Conservation (phyloP, 2,797 vertebrate species). For the Falco cherrug region DNA sequence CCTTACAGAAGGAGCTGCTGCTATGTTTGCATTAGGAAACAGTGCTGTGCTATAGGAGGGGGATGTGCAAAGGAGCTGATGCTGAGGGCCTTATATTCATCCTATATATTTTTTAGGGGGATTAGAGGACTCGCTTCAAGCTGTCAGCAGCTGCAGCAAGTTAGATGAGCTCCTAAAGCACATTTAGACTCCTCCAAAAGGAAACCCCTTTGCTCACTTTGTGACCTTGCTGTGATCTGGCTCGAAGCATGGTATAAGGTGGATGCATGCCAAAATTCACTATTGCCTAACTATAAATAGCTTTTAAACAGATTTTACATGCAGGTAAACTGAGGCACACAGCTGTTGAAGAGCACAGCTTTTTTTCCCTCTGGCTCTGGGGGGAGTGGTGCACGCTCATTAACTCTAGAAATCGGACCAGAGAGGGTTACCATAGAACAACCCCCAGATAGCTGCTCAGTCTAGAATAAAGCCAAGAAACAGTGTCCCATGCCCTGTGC, state of each 20-base stretch:
- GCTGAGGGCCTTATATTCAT: not conserved
- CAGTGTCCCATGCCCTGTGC: not conserved
- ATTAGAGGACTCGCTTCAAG: not conserved
- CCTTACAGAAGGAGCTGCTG: not conserved
- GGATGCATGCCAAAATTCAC: fast-evolving
- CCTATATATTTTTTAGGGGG: not conserved
- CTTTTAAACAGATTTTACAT: fast-evolving
- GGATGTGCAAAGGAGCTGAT: not conserved
- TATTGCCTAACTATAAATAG: not conserved
- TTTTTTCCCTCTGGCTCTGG: not conserved
- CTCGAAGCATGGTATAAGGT: not conserved
- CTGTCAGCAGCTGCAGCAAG: not conserved
- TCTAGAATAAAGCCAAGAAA: not conserved
- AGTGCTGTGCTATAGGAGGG: not conserved
- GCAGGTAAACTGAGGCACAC: not conserved
- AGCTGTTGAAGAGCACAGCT: not conserved
- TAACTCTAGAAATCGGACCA: not conserved
- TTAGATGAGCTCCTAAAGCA: not conserved
- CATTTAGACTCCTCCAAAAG: not conserved
- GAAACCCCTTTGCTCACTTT: not conserved
- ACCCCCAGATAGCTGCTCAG: not conserved
- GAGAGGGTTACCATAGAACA: not conserved
- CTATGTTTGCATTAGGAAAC: not conserved
- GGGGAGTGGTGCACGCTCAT: fast-evolving
- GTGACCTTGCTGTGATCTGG: not conserved